Evolutionary conservation across 2,888 invertebrate species (phyloP).

Genomic region (Dyspetes luteomarginatus): DNA sequence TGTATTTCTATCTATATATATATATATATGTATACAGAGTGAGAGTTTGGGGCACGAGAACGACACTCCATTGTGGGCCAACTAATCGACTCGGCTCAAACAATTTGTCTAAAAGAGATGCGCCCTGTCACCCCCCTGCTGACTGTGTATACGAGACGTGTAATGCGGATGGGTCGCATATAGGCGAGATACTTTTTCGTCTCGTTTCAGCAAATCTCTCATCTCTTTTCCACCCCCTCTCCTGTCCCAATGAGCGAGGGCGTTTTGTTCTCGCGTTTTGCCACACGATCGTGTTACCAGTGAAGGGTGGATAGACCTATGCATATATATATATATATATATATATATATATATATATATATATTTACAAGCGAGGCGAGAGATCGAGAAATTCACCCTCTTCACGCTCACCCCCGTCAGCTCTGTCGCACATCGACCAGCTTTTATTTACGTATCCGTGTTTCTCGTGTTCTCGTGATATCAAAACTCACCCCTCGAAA

Average conservation of each 20-base stretch:
- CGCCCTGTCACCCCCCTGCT: slow-evolving; percentile 74
- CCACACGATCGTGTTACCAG: slow-evolving; percentile 1
- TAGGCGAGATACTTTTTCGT: slow-evolving; percentile 35
- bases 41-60: neutral
- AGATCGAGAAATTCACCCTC: slow-evolving; percentile 60
- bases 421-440: slow-evolving; percentile 52
- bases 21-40: neutral
- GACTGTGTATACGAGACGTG: slow-evolving; percentile 70
- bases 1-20: slow-evolving; percentile 36
- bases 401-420: slow-evolving; percentile 34
- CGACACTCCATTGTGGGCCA: slow-evolving; percentile 80
- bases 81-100: slow-evolving; percentile 83
- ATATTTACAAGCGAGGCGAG: slow-evolving; percentile 39
- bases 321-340: neutral
- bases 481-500: slow-evolving; percentile 13
- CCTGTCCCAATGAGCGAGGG: slow-evolving; percentile 17
- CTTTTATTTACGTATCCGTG: slow-evolving; percentile 60
- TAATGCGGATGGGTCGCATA: slow-evolving; percentile 44
- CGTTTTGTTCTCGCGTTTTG: slow-evolving; percentile 41
- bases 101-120: slow-evolving; percentile 81
- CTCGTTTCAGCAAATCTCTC: slow-evolving; percentile 66
- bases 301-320: slow-evolving; percentile 10
- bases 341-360: slow-evolving; percentile 9
- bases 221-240: slow-evolving; percentile 51
- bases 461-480: slow-evolving; percentile 48